Base-by-base conservation (phyloP, 2,113 vertebrate species). In the Sapayoa aenigma region DNA sequence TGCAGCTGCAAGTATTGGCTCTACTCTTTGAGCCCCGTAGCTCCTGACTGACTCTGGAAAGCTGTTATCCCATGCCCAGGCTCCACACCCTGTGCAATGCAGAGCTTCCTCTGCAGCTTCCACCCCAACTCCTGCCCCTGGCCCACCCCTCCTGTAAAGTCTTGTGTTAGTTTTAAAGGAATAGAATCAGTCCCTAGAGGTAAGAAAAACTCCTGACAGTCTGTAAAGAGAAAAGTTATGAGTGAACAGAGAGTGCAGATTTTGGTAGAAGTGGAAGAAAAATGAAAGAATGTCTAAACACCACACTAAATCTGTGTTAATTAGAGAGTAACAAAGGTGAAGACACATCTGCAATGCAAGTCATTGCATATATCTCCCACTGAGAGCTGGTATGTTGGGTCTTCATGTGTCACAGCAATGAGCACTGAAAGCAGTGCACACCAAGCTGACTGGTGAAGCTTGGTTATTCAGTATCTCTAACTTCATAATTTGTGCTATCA, bases 1-100 rank as follows among this genome's bases (percentile, higher is more conserved):
- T 91, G 87, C 87, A 95, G 75, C 81, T 93, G 93, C 88, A 92
- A 56, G 67, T 47, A 59, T 33, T 93, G 53, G 30, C 85, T 83
- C 33, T 93, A 68, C 30, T 80, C 76, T 94, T 92, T 90, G 74
- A 92, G 89, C 81, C 21, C 42, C 49, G 37, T 62, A 73, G n/a
- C 73, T 92, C 11, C 44, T 47, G 47, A 50, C 31, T 73, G 79
- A 56, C 44, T 94, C 30, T 0, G 0, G 5, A 63, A 81, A 90
- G 28, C 46, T 77, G 44, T 44, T 62, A n/a, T 31, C 22, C 35
- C 15, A 11, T 18, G 22, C n/a, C 46, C 23, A 14, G 46, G 7
- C 62, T 71, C 56, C 76, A 74, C 67, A 42, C 37, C 56, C 50
- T 49, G 55, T n/a, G 23, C 74, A 81, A 49, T 11, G 12, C 79